These are phyloP conservation scores for Petrocephalus microphthalmus DNA, from an alignment of 2,113 vertebrate genomes.

Conservation along the genomic window DNA sequence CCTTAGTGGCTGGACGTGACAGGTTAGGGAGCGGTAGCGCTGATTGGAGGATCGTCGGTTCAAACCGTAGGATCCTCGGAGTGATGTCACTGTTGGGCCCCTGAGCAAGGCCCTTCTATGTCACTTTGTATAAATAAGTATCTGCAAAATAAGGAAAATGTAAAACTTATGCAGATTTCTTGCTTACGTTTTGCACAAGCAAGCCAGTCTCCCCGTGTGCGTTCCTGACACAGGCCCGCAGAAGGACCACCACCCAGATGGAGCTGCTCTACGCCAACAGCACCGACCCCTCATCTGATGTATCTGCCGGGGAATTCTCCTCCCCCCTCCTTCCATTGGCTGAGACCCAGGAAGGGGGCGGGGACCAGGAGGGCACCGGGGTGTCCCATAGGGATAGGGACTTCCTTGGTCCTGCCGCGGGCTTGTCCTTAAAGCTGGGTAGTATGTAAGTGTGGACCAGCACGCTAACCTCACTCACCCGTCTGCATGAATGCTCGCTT, in stretches of 20 bases:
- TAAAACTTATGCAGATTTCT: neutral
- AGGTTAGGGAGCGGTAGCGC: neutral
- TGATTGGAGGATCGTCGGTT: neutral
- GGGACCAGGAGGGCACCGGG: slow-evolving; percentile 50
- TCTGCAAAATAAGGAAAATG: neutral
- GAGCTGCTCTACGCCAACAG: slow-evolving; percentile 87
- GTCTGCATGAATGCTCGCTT: slow-evolving; percentile 45
- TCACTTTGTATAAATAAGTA: neutral
- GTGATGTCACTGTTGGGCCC: neutral
- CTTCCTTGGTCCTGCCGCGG: slow-evolving; percentile 59
- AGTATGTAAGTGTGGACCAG: slow-evolving; percentile 74
- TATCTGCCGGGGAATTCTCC: slow-evolving; percentile 63
- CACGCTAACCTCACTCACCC: slow-evolving; percentile 51
- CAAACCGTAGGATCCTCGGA: neutral
- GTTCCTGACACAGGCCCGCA: slow-evolving; percentile 69
- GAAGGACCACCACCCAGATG: slow-evolving; percentile 94
- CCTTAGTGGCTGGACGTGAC: neutral
- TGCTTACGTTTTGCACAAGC: neutral
- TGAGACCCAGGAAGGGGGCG: slow-evolving; percentile 62
- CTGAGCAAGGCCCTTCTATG: neutral
- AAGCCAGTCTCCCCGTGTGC: neutral
- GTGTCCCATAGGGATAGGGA: slow-evolving; percentile 69
- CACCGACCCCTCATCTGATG: slow-evolving; percentile 65
- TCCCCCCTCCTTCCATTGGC: slow-evolving; percentile 54
- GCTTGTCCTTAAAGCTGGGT: slow-evolving; percentile 70